These are phyloP conservation scores for Halocynthia aurantium DNA, from an alignment of 23 tunicate genomes.

Conservation along the genomic window DNA sequence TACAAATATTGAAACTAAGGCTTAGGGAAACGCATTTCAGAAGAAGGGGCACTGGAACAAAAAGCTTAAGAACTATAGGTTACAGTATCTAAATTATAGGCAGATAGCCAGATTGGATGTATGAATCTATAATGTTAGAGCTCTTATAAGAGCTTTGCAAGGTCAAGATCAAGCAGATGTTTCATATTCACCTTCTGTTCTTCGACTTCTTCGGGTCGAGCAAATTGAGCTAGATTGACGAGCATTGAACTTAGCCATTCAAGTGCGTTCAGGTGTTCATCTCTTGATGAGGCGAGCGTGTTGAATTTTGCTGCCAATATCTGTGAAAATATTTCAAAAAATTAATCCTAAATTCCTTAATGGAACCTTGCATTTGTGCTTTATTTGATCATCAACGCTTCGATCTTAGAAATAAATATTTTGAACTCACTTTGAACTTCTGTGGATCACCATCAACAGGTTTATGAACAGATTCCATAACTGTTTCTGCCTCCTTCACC, in stretches of 20 bases:
- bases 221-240: conserved; percentile 20
- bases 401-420: background rate
- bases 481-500: conserved; percentile 49
- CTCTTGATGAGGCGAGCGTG: conserved; percentile 25
- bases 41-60: no score
- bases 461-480: conserved; percentile 65
- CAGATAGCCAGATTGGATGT: no score
- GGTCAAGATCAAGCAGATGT: no score
- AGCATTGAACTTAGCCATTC: conserved; percentile 58
- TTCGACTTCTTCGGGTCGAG: conserved; percentile 36
- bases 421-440: conserved; percentile 31
- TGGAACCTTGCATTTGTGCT: no score
- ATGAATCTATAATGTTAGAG: no score
- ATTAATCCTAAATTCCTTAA: no score
- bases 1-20: no score
- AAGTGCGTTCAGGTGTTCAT: conserved; percentile 44
- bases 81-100: no score
- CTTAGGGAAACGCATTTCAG: no score
- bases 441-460: conserved; percentile 62
- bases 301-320: conserved; percentile 24
- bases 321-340: conserved; percentile 3
- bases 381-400: no score
- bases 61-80: no score
- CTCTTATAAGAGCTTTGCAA: no score
- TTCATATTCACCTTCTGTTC: background rate